phyloP scores from a whole-genome alignment of 2,113 vertebrate genomes.

The Rhinolophus sinicus region DNA sequence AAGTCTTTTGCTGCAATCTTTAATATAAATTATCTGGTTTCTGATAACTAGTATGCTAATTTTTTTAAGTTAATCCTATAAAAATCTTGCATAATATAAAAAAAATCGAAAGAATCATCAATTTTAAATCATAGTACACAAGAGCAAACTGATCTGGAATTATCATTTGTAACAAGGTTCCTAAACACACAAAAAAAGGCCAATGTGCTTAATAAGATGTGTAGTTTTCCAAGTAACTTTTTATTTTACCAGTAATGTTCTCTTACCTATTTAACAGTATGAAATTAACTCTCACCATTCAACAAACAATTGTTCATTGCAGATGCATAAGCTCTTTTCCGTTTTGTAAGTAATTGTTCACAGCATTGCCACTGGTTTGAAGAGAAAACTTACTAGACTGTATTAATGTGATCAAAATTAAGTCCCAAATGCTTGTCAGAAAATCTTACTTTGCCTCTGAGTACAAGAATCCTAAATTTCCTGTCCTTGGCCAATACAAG shows the following conservation, averaged over 20 bases:
- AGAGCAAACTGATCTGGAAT: neutral
- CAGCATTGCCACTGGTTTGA: neutral
- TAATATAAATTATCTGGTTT: conserved; percentile 40
- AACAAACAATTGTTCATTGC: conserved; percentile 9
- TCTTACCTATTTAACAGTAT: conserved; percentile 46
- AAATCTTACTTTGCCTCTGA: conserved; percentile 55
- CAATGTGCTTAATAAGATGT: conserved; percentile 2
- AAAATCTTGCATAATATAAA: conserved; percentile 17
- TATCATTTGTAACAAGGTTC: conserved; percentile 38
- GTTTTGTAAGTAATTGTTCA: conserved; percentile 23
- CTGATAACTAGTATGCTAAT: conserved; percentile 25
- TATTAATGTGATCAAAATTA: conserved; percentile 44
- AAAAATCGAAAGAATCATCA: neutral
- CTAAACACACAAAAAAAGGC: conserved; percentile 38
- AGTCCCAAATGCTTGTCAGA: conserved; percentile 12
- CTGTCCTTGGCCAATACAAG: neutral
- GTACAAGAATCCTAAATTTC: conserved; percentile 26
- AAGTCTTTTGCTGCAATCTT: conserved; percentile 3
- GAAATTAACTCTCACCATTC: conserved; percentile 46
- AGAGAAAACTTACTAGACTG: conserved; percentile 39
- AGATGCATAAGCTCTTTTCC: conserved; percentile 16
- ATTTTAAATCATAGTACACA: conserved; percentile 51
- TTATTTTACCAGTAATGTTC: conserved; percentile 47
- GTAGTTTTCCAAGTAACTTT: conserved; percentile 42
- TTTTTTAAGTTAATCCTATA: conserved; percentile 25